phyloP scores from a whole-genome alignment of 2,113 vertebrate species.

The Danionella cerebrum region DNA sequence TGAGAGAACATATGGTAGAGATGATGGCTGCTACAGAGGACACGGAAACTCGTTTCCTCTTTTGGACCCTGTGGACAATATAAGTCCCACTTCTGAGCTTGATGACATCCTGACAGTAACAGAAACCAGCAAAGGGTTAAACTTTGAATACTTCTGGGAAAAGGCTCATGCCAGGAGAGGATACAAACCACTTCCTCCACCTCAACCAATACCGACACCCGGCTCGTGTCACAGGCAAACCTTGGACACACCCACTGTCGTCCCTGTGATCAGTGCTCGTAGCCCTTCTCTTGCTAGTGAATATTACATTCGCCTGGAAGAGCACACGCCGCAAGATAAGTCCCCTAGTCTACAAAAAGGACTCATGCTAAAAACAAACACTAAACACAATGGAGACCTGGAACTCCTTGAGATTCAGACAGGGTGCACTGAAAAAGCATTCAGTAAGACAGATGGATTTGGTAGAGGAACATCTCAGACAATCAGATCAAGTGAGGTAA shows the following conservation, averaged over 20 bases:
- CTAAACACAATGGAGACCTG: conserved; percentile 55
- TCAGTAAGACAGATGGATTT: conserved; percentile 46
- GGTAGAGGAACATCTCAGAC: conserved; percentile 33
- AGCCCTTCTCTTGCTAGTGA: conserved; percentile 86
- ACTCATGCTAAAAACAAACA: conserved; percentile 36
- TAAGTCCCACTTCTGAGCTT: conserved; percentile 66
- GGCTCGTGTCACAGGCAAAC: conserved; percentile 71
- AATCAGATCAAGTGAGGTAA: conserved; percentile 60
- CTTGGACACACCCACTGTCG: conserved; percentile 81
- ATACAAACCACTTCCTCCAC: conserved; percentile 67
- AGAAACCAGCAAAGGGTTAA: conserved; percentile 85
- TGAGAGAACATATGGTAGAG: conserved; percentile 56
- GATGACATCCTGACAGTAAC: conserved; percentile 88
- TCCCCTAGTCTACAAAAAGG: conserved; percentile 57
- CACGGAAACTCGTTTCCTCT: conserved; percentile 72
- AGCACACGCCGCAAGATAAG: conserved; percentile 73
- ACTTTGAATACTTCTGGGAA: conserved; percentile 91
- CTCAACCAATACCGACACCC: conserved; percentile 63
- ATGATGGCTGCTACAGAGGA: conserved; percentile 43
- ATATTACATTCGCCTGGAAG: conserved; percentile 86
- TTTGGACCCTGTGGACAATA: conserved; percentile 68
- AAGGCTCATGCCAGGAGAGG: conserved; percentile 76
- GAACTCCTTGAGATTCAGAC: conserved; percentile 67
- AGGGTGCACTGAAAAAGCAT: conserved; percentile 56
- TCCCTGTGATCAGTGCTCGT: conserved; percentile 86